phyloP scores from a whole-genome alignment of 2,888 invertebrate genomes.

The Orthosia gracilis region DNA sequence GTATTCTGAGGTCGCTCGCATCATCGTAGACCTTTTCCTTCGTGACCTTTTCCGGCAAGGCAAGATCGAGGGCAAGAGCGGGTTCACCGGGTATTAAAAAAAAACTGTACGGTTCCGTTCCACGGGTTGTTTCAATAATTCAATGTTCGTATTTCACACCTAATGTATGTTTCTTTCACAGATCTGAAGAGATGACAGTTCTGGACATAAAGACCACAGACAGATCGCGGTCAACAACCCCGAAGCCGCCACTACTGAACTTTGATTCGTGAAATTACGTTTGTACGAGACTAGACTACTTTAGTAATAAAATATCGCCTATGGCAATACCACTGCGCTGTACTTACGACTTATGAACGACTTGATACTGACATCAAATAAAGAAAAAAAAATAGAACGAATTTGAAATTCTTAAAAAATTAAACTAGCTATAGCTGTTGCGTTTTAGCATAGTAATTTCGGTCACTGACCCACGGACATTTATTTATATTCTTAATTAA shows the following conservation, averaged over 20 bases:
- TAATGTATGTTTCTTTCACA: constrained; percentile 68
- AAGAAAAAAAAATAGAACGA: constrained; percentile 24
- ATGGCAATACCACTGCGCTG: constrained; percentile 30
- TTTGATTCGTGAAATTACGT: constrained; percentile 71
- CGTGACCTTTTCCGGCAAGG: too few relatives aligned
- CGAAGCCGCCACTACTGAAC: constrained; percentile 85
- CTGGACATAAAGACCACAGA: constrained; percentile 81
- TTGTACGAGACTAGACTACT: constrained; percentile 48
- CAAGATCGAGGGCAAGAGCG: too few relatives aligned
- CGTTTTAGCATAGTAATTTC: neutral
- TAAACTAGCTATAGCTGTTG: neutral
- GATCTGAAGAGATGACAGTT: constrained; percentile 88
- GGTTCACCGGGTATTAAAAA: too few relatives aligned
- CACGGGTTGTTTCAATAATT: neutral
- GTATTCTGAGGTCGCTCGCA: too few relatives aligned
- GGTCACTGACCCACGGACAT: neutral
- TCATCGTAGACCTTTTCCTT: too few relatives aligned
- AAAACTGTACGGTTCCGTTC: too few relatives aligned
- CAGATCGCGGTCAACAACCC: constrained; percentile 82
- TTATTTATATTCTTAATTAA: neutral
- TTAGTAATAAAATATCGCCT: constrained; percentile 41
- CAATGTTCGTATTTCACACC: neutral
- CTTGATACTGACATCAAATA: constrained; percentile 8
- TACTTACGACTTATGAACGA: constrained; percentile 42
- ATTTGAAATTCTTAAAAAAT: neutral